Percentiles rank a stretch among this genome's conserved stretches.
Evolutionary conservation across 2,113 vertebrate species (phyloP).

Genomic region (Plecotus auritus): DNA sequence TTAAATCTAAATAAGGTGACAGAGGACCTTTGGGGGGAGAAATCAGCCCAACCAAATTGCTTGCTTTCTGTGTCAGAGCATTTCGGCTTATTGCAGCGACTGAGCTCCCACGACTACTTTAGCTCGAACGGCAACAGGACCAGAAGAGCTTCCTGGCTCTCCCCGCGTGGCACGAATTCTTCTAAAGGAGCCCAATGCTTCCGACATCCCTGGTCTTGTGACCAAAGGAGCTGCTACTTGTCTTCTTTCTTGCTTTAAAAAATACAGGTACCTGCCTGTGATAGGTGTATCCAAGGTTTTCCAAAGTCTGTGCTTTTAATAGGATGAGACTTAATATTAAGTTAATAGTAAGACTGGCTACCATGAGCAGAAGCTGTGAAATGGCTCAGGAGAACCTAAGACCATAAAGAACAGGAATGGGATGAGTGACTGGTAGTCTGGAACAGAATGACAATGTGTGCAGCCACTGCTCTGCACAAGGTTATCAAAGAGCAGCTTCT

Average conservation of each 20-base stretch:
- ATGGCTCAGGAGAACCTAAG: background rate
- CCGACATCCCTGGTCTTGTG: background rate
- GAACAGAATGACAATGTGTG: background rate
- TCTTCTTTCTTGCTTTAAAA: background rate
- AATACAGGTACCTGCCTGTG: background rate
- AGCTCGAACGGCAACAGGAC: background rate
- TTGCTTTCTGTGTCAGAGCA: background rate
- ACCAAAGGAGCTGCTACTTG: background rate
- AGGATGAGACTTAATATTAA: background rate
- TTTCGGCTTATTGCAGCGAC: background rate
- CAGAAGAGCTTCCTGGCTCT: background rate
- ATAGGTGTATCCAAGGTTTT: background rate
- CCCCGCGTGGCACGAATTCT: background rate
- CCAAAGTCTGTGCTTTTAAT: background rate
- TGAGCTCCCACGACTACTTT: background rate
- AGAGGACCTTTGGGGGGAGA: background rate
- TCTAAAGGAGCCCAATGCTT: background rate
- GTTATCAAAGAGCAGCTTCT: background rate
- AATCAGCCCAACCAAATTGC: background rate
- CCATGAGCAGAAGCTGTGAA: background rate
- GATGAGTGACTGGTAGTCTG: background rate
- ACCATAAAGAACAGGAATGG: background rate
- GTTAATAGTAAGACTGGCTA: background rate
- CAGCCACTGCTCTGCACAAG: background rate
- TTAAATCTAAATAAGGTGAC: conserved; percentile 6